A percentile compares a stretch with the other conserved stretches of the same genome.
Evolutionary conservation across 2,113 vertebrate species (phyloP).

Genomic region (Protobothrops mucrosquamatus): DNA sequence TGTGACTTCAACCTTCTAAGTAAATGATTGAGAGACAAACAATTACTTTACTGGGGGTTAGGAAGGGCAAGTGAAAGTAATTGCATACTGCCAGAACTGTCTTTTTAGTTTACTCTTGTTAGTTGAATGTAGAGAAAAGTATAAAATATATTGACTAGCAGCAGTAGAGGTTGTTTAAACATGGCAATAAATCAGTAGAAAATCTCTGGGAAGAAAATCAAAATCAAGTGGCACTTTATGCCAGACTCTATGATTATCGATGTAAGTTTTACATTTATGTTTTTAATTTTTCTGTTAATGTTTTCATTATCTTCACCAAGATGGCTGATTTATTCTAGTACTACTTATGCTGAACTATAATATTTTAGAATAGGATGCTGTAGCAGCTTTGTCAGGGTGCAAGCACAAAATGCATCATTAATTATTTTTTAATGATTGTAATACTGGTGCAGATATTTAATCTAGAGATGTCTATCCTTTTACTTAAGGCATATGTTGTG

Average conservation of each 20-base stretch:
- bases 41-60: not conserved
- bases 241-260: not conserved
- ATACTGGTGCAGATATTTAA: not conserved
- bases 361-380: not conserved
- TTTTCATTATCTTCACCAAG: not conserved
- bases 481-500: not conserved
- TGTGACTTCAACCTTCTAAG: not conserved
- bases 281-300: not conserved
- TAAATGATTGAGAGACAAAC: not conserved
- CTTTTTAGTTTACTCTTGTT: slow-evolving; percentile 14
- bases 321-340: not conserved
- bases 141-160: not conserved
- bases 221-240: not conserved
- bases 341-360: not conserved
- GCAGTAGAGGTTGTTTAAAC: not conserved
- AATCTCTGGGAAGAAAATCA: not conserved
- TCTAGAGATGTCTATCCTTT: not conserved
- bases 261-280: not conserved
- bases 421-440: not conserved
- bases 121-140: not conserved
- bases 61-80: not conserved
- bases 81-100: slow-evolving; percentile 22
- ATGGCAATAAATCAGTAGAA: not conserved
- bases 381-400: not conserved
- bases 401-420: not conserved